These are phyloP conservation scores for Mesorhabditis spiculigera DNA, from an alignment of 2,888 invertebrate genomes.

Conservation along the genomic window DNA sequence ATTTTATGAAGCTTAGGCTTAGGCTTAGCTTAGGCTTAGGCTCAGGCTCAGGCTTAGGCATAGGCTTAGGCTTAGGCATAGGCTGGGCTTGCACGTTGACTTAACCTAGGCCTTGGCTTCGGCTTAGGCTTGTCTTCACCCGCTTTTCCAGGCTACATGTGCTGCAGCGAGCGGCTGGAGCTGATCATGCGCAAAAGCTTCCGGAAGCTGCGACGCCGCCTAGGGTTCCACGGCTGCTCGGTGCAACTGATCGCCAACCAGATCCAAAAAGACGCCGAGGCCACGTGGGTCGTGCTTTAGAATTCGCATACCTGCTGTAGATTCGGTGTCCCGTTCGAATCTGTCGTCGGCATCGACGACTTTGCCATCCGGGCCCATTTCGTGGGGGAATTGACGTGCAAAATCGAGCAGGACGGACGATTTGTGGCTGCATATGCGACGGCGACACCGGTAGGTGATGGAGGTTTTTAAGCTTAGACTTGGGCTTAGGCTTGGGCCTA, in stretches of 20 bases:
- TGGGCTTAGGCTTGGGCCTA: too few species aligned
- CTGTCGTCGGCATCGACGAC: slow-evolving; percentile 28
- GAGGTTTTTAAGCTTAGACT: not conserved
- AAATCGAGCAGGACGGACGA: slow-evolving; percentile 26
- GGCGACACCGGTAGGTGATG: slow-evolving; percentile 4
- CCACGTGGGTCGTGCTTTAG: slow-evolving; percentile 19
- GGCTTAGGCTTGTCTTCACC: too few species aligned
- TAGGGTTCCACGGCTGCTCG: slow-evolving; percentile 13
- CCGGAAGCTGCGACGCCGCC: slow-evolving; percentile 17
- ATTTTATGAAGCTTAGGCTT: too few species aligned
- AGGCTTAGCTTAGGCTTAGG: too few species aligned
- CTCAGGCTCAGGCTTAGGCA: too few species aligned
- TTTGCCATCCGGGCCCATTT: slow-evolving; percentile 31
- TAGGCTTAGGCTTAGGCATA: too few species aligned
- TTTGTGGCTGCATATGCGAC: slow-evolving; percentile 23
- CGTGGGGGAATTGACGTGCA: slow-evolving; percentile 33
- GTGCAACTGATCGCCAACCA: slow-evolving; percentile 21
- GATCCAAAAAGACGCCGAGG: slow-evolving; percentile 25
- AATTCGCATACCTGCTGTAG: slow-evolving; percentile 16
- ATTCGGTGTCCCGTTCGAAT: slow-evolving; percentile 37
- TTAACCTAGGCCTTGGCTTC: too few species aligned
- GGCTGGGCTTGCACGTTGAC: too few species aligned
- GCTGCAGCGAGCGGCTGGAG: slow-evolving; percentile 35
- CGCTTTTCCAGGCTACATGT: slow-evolving; percentile 20
- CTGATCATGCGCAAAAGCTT: slow-evolving; percentile 30